Evolutionary conservation across 2,888 invertebrate genomes (phyloP), one percentile per base, ranked within the genome.

Genomic region (Drosophila stalkeri): DNA sequence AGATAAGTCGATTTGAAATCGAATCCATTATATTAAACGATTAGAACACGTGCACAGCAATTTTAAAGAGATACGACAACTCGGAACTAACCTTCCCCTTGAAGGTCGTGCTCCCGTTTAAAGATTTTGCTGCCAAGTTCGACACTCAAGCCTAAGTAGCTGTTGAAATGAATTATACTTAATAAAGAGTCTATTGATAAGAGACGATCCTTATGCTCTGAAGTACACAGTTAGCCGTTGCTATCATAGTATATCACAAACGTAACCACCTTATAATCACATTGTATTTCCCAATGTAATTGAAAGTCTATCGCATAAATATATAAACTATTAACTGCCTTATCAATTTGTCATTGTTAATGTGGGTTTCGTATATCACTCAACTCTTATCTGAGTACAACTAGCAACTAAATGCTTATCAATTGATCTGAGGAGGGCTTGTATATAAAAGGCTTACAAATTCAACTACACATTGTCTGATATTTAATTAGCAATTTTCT

Each of bases 331-430:
- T 18, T 46, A 47, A n/a, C 18, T 8, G n/a, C 33, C n/a, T 61
- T 60, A 70, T 76, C 41, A 47, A 35, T 20, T 31, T 61, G 56
- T 49, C 60, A 49, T 51, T 60, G 37, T 20, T 51, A 43, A 52
- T 64, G 20, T 3, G 44, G 35, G 27, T 20, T 46, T 46, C 8
- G 43, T 23, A 46, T 57, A 18, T 31, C 11, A 12, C n/a, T 51
- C 1, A 9, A 23, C 33, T 59, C 27, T 79, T 80, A 80, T 71
- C 76, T 39, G 12, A 14, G 59, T 59, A 59, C 14, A 16, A 27
- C 27, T 51, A 41, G 16, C 18, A 63, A 33, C 54, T 51, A 60
- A 72, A 39, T 66, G n/a, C 61, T 64, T 72, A 60, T 27, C 69
- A 76, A 64, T 63, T 51, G 56, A 64, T 65, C 52, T 41, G 9